These are phyloP conservation scores for Cydia fagiglandana DNA, from an alignment of 1,140 invertebrate genomes.

Conservation along the genomic window DNA sequence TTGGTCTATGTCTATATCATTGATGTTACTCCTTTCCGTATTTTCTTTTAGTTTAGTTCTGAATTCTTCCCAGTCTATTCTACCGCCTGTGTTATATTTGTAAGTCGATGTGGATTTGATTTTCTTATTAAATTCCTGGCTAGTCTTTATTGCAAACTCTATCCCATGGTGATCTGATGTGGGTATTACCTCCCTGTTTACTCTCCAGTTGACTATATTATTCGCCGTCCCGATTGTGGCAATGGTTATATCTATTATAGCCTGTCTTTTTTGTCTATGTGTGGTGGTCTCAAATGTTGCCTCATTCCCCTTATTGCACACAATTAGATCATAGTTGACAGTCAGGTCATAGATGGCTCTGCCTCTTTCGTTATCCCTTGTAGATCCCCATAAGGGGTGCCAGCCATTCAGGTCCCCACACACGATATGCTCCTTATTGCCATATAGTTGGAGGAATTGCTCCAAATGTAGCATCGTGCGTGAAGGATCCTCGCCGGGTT, in stretches of 20 bases:
- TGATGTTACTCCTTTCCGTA: no score
- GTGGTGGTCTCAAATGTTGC: neutral
- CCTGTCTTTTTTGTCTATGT: neutral
- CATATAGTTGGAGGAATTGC: neutral
- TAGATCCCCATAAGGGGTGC: neutral
- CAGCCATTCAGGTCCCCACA: neutral
- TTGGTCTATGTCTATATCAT: no score
- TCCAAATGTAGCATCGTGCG: neutral
- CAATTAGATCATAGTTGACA: neutral
- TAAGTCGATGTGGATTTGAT: neutral
- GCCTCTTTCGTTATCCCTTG: neutral
- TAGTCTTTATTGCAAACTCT: neutral
- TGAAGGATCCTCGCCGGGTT: neutral
- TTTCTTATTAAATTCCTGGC: neutral
- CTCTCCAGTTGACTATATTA: neutral
- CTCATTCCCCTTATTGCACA: neutral
- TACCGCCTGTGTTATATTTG: neutral
- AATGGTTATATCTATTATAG: neutral
- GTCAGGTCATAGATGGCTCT: neutral
- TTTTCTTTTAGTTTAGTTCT: no score
- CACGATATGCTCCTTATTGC: neutral
- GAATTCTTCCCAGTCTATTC: neutral
- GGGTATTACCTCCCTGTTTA: neutral
- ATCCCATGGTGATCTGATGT: neutral
- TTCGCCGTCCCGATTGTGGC: neutral